Evolutionary conservation across 2,888 invertebrate genomes (phyloP), one percentile per base, ranked within the genome.

Genomic region (Cremastobaeus sp.): DNA sequence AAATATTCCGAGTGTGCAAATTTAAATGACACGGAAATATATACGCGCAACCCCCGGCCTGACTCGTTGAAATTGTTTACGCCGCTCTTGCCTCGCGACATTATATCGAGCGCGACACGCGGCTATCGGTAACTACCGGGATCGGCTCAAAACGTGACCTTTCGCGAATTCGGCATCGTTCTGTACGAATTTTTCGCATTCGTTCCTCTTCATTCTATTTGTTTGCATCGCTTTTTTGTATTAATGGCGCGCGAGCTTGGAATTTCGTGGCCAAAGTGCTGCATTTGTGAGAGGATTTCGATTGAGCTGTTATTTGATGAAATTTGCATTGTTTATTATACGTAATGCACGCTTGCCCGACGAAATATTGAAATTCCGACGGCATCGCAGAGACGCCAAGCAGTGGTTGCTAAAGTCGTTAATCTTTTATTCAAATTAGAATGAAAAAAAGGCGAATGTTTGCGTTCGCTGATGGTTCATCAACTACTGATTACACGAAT

Each of bases 1-100:
- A 85, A 86, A 86, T 86, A 86, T 86, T 86, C 86, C 82, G 81
- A 82, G 82, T 83, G 81, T 80, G 84, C 83, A 83, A 86, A 86
- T 86, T 86, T 86, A 85, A 86, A 86, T 86, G 85, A 86, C 84
- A 83, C 83, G 82, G 82, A 86, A 83, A 85, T 84, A 83, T 85
- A 84, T 84, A 84, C 77, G 81, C 77, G 80, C 71, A 76, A 70
- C 70, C 66, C 69, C 71, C 74, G 62, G 73, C 77, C 59, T 75
- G 54, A 30, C 74, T 45, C 77, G 81, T 81, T 83, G 80, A 84
- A 85, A 85, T 85, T 85, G 85, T 85, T 84, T 83, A 84, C 83
- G 81, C 79, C 77, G 79, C 79, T 77, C 71, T 78, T 79, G 78
- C 81, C 78, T 81, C 62, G 80, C 78, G 83, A 80, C 82, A 81